phyloP scores from a whole-genome alignment of 2,888 invertebrate genomes.

The Pristionchus mayeri region DNA sequence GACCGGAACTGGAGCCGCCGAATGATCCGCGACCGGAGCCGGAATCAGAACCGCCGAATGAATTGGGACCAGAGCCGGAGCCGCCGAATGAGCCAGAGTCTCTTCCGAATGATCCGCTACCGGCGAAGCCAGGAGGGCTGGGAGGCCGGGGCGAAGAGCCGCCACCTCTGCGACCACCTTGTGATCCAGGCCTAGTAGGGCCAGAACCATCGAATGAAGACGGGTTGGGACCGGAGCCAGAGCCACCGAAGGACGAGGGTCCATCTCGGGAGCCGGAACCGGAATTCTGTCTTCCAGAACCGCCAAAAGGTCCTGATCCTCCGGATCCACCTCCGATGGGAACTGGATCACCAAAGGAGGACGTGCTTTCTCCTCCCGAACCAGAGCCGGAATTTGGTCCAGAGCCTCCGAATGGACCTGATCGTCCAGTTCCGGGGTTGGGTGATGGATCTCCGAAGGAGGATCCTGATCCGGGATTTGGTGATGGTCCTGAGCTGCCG shows the following conservation, averaged over 20 bases:
- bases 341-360: too few species aligned
- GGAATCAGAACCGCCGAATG: constrained; percentile 5
- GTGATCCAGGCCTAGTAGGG: background rate
- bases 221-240: background rate
- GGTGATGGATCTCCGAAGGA: constrained; percentile 22
- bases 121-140: background rate
- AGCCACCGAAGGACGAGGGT: background rate
- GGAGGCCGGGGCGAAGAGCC: too few species aligned
- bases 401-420: constrained; percentile 7
- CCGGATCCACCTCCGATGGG: background rate
- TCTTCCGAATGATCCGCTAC: background rate
- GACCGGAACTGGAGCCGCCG: background rate
- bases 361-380: too few species aligned
- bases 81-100: background rate
- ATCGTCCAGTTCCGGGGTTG: background rate
- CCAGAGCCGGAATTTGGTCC: background rate
- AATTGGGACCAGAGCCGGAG: background rate
- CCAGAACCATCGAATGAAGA: background rate
- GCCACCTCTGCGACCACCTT: constrained; percentile 13
- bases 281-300: background rate
- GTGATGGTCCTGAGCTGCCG: background rate
- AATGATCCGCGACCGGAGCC: constrained; percentile 19
- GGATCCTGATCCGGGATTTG: background rate
- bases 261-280: background rate
- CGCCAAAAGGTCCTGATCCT: background rate